Evolutionary conservation across 1,140 invertebrate genomes (phyloP).

Genomic region (Saccostrea cuccullata): DNA sequence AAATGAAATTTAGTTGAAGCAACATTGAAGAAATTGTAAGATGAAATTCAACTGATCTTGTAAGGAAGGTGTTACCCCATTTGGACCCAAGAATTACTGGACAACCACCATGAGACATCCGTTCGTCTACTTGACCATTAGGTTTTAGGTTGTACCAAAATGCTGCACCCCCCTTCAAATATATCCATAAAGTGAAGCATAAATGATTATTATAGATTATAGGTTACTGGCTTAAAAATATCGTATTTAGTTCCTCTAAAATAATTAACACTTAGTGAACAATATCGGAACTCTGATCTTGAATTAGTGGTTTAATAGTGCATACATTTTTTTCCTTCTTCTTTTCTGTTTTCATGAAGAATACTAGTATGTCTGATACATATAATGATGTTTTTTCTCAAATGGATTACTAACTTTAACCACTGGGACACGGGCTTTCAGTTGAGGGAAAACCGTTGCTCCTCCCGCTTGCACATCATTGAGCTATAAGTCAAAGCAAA

Average conservation of each 20-base stretch:
- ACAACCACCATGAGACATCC: slow-evolving; percentile 95
- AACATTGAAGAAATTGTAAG: too few relatives aligned
- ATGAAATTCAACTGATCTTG: too few relatives aligned
- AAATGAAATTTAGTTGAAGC: not conserved
- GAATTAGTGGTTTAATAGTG: too few relatives aligned
- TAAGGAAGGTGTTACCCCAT: slow-evolving; percentile 83
- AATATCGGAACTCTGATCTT: too few relatives aligned
- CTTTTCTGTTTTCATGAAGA: too few relatives aligned
- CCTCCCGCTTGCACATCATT: slow-evolving; percentile 95
- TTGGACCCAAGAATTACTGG: slow-evolving; percentile 96
- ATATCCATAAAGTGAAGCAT: not conserved
- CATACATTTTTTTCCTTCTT: too few relatives aligned
- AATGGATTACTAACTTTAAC: slow-evolving; percentile 61
- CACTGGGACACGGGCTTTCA: slow-evolving; percentile 81
- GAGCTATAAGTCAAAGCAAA: slow-evolving; percentile 83
- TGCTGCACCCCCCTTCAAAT: slow-evolving; percentile 82
- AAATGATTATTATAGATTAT: too few relatives aligned
- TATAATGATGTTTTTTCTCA: not conserved
- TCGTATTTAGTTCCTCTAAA: too few relatives aligned
- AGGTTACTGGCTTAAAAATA: too few relatives aligned
- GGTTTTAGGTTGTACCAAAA: slow-evolving; percentile 96
- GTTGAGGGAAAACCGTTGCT: slow-evolving; percentile 93
- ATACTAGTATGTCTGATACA: too few relatives aligned
- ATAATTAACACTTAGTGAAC: too few relatives aligned
- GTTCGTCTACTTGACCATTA: slow-evolving; percentile 91